Evolutionary conservation across 2,113 vertebrate species (phyloP), one percentile per base, ranked within the genome.

Genomic region (Rissa tridactyla): DNA sequence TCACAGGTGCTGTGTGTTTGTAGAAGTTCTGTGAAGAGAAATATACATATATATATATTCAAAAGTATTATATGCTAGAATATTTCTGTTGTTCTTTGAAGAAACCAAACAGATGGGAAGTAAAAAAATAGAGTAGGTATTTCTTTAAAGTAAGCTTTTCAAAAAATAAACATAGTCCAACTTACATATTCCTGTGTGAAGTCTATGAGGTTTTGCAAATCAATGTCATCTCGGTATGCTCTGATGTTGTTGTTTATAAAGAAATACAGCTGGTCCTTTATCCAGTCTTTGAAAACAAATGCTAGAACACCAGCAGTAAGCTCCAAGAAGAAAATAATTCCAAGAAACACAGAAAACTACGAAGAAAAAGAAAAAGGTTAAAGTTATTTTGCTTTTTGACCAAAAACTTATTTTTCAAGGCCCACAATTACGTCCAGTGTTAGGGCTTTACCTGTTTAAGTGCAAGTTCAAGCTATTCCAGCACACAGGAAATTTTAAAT

Each of bases 281-380:
- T 99, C 99, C 99, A 99, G 97, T 99, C 99, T 98, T 99, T 99
- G 98, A 99, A 99, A 94, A 99, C 99, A 96, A 99, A 99, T 21
- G 99, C 99, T 98, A 99, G 97, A 85, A 99, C 98, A 65, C 99
- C 99, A 42, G 99, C 99, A 32, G 99, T 99, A 90, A 99, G 98
- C 98, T 99, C 99, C 99, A 99, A 96, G 98, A 99, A 99, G 98
- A 99, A 99, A 97, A 99, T 99, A 94, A 99, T 99, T 60, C 99
- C 99, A 97, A 99, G 98, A 97, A 99, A 99, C 71, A 99, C 99
- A 3, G 99, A 99, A 97, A 99, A 99, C 99, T 99, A 94, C 7
- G 68, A 90, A 96, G 76, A 97, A 72, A 97, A 69, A 66, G 30
- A 77, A 94, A 70, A 52, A 62, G 38, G 75, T 70, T 17, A 47